A percentile compares a stretch with the other conserved stretches of the same genome.
Evolutionary conservation across 2,113 vertebrate species (phyloP).

Genomic region (Scatophagus argus): DNA sequence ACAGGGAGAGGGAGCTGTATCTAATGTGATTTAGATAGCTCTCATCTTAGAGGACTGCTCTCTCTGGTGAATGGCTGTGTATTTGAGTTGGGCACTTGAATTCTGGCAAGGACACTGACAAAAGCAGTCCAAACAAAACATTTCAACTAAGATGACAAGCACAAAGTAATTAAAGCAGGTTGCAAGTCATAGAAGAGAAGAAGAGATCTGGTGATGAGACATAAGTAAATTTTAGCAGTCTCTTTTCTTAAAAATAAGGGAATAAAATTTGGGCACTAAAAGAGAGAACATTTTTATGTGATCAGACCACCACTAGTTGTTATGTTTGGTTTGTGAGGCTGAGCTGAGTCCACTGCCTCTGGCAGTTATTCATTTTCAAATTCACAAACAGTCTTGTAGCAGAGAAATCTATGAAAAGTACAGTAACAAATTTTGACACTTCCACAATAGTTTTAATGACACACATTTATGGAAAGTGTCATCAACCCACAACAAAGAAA

Average conservation of each 20-base stretch:
- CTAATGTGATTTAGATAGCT: conserved; percentile 56
- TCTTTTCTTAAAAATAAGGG: neutral
- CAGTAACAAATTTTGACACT: neutral
- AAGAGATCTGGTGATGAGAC: neutral
- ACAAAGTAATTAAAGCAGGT: conserved; percentile 18
- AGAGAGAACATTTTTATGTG: no score
- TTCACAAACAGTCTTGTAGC: neutral
- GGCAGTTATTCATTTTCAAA: neutral
- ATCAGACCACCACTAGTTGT: neutral
- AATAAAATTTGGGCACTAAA: neutral
- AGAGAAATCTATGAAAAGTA: neutral
- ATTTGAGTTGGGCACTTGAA: conserved; percentile 33
- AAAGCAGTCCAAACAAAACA: conserved; percentile 1
- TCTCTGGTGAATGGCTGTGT: conserved; percentile 28
- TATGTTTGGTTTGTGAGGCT: neutral
- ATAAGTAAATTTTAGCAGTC: neutral
- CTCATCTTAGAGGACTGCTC: conserved; percentile 22
- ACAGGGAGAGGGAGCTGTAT: conserved; percentile 24
- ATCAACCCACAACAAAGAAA: neutral
- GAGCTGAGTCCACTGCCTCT: neutral
- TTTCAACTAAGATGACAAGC: conserved; percentile 16
- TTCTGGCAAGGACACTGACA: conserved; percentile 12
- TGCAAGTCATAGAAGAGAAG: neutral
- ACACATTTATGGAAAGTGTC: neutral
- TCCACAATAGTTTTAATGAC: neutral